phyloP scores from a whole-genome alignment of 2,797 vertebrate genomes.

The Rhabdophis nuchalis region DNA sequence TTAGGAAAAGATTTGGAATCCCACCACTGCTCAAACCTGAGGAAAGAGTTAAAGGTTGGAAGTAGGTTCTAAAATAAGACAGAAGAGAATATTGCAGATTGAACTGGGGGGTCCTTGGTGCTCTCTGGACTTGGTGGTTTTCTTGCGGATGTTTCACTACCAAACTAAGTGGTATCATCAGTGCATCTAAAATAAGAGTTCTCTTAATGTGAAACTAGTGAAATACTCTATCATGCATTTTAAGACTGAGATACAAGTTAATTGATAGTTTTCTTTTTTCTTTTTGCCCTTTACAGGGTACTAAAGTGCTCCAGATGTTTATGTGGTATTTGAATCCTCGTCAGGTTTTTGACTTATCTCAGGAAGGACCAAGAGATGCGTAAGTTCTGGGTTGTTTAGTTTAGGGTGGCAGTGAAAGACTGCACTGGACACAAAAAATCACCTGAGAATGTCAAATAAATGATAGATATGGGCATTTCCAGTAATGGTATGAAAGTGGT shows the following conservation, averaged over 20 bases:
- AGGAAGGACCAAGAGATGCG: conserved; percentile 94
- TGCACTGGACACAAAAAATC: background rate
- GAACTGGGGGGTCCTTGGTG: background rate
- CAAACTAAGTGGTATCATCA: background rate
- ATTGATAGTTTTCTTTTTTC: background rate
- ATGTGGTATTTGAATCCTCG: conserved; percentile 99
- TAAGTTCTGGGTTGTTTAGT: conserved; percentile 71
- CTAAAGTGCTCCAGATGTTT: conserved; percentile 97
- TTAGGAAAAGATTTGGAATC: too few relatives aligned
- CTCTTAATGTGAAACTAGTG: background rate
- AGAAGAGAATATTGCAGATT: background rate
- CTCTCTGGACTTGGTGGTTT: background rate
- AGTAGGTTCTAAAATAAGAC: background rate
- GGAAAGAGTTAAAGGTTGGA: background rate
- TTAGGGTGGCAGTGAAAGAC: background rate
- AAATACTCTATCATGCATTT: background rate
- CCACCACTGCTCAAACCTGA: background rate
- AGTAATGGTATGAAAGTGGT: background rate
- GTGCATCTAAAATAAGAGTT: background rate
- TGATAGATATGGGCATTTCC: background rate
- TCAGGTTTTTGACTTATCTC: conserved; percentile 97
- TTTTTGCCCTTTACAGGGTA: conserved; percentile 75
- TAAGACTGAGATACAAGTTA: background rate
- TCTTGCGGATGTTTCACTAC: background rate
- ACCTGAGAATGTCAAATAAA: background rate